Percentiles rank a stretch among this genome's conserved stretches.
Conservation (phyloP, 2,113 vertebrate genomes). For the Embiotoca jacksoni region DNA sequence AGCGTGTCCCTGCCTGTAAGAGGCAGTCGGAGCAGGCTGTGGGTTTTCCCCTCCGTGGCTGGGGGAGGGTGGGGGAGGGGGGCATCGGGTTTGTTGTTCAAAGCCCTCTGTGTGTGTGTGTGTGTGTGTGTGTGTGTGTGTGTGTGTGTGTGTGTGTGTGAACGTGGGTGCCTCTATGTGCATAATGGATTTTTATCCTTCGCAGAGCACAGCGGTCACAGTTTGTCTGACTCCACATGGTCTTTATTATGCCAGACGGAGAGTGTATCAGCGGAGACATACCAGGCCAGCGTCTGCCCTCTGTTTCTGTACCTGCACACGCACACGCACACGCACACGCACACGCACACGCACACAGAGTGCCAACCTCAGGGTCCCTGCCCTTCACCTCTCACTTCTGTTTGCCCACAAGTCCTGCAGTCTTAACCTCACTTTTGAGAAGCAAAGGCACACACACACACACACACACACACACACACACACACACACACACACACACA, state of each 20-base stretch:
- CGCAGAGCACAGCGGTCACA: conserved; percentile 64
- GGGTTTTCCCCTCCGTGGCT: conserved; percentile 60
- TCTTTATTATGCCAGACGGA: conserved; percentile 66
- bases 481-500: conserved; percentile 2
- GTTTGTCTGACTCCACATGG: conserved; percentile 65
- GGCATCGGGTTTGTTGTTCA: conserved; percentile 66
- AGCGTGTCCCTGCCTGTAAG: conserved; percentile 44
- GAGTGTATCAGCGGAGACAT: conserved; percentile 43
- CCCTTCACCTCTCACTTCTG: conserved; percentile 45
- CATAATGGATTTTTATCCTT: conserved; percentile 71
- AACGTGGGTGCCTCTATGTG: conserved; percentile 23
- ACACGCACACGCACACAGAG: not conserved
- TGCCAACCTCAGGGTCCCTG: conserved; percentile 12
- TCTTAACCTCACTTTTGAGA: not conserved
- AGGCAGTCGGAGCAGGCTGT: conserved; percentile 41
- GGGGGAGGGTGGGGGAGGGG: conserved; percentile 13
- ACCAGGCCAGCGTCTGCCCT: conserved; percentile 39
- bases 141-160: conserved; percentile 5
- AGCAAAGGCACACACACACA: not conserved
- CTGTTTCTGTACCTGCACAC: conserved; percentile 22
- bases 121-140: not conserved
- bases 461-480: not conserved
- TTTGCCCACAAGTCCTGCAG: conserved; percentile 13
- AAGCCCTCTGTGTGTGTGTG: conserved; percentile 27
- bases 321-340: not conserved